Evolutionary conservation across 2,113 vertebrate genomes (phyloP).

Genomic region (Mormoops blainvillei): DNA sequence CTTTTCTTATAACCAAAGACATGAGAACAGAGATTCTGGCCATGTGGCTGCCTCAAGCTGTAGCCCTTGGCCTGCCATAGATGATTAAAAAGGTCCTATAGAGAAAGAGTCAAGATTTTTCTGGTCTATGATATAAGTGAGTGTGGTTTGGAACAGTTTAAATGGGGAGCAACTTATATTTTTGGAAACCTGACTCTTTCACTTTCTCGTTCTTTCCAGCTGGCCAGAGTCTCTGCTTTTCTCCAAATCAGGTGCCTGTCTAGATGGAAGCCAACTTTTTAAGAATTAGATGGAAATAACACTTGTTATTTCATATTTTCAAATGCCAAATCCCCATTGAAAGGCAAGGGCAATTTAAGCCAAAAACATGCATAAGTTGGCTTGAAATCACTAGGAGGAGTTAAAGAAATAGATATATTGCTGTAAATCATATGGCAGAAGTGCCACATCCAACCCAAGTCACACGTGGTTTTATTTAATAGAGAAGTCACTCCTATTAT

Average conservation of each 20-base stretch:
- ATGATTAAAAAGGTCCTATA: conserved; percentile 44
- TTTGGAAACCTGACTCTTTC: conserved; percentile 28
- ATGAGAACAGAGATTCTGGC: conserved; percentile 22
- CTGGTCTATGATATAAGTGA: conserved; percentile 18
- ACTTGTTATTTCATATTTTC: conserved; percentile 50
- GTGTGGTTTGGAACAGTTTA: conserved; percentile 54
- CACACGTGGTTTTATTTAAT: conserved; percentile 46
- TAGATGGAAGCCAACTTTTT: conserved; percentile 38
- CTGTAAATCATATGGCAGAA: conserved; percentile 7
- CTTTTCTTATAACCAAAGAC: conserved; percentile 41
- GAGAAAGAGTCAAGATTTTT: conserved; percentile 44
- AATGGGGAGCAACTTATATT: conserved; percentile 27
- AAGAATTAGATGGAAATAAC: conserved; percentile 41
- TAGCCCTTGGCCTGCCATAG: conserved; percentile 49
- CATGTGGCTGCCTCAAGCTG: conserved; percentile 40
- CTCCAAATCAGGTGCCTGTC: conserved; percentile 45
- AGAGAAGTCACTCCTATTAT: conserved; percentile 16
- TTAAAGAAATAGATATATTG: not conserved
- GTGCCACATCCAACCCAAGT: not conserved
- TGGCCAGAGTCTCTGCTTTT: conserved; percentile 20
- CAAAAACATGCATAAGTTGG: not conserved
- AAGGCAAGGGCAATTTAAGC: not conserved
- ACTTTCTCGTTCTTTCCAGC: conserved; percentile 37
- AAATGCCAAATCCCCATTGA: conserved; percentile 7
- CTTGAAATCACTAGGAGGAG: not conserved